These are phyloP conservation scores for Xestoiulus laeticollis DNA, from an alignment of 2,888 invertebrate genomes.

Conservation along the genomic window DNA sequence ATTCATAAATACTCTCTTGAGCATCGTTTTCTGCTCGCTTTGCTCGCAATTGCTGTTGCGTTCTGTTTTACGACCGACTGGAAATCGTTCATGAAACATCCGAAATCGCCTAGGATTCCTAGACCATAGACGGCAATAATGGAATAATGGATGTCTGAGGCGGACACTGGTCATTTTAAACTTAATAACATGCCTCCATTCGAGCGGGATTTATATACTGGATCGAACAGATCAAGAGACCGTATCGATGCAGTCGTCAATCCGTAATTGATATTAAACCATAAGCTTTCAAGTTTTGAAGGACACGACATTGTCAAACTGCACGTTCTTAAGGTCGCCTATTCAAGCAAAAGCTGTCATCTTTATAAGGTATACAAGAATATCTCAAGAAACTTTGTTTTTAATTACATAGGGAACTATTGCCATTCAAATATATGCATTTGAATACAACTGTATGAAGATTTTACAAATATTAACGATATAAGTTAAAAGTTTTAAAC, in stretches of 20 bases:
- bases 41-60: constrained; percentile 47
- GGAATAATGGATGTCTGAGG: constrained; percentile 19
- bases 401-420: too few relatives aligned
- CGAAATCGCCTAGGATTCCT: background rate
- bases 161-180: constrained; percentile 11
- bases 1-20: constrained; percentile 50
- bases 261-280: constrained; percentile 7
- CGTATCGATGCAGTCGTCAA: background rate
- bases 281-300: background rate
- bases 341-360: too few relatives aligned
- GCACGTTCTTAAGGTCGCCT: too few relatives aligned
- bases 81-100: constrained; percentile 46
- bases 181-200: constrained; percentile 21
- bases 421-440: too few relatives aligned
- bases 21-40: constrained; percentile 51
- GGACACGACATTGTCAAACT: too few relatives aligned
- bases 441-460: too few relatives aligned
- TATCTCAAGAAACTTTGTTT: too few relatives aligned
- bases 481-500: too few relatives aligned
- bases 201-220: background rate
- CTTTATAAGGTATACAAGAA: too few relatives aligned
- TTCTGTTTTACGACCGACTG: constrained; percentile 47
- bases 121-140: constrained; percentile 23
- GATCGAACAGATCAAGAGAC: background rate
- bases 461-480: too few relatives aligned